Percentiles rank a stretch among this genome's conserved stretches.
These are phyloP conservation scores for Gambusia yucatana DNA, from an alignment of 2,797 vertebrate genomes.

Conservation along the genomic window DNA sequence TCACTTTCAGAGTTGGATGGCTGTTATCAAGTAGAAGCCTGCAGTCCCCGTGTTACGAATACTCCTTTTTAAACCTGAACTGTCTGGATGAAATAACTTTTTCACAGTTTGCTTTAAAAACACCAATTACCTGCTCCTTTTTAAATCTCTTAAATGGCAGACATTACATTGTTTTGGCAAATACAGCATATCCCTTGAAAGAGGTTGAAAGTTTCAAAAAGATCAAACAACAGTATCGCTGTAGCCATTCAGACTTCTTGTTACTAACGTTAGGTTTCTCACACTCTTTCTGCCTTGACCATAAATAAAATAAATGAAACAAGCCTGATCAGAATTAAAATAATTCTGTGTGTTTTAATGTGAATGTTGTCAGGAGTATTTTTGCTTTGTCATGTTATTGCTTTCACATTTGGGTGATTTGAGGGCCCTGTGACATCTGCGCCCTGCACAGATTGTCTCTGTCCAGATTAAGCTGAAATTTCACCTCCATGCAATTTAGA, in stretches of 20 bases:
- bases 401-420: constrained; percentile 7
- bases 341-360: neutral
- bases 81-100: constrained; percentile 8
- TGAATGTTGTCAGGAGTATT: constrained; percentile 2
- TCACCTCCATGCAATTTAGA: constrained; percentile 29
- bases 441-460: constrained; percentile 53
- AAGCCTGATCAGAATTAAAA: neutral
- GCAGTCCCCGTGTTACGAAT: constrained; percentile 13
- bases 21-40: constrained; percentile 10
- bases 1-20: constrained; percentile 53
- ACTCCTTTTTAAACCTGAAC: constrained; percentile 49
- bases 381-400: constrained; percentile 29
- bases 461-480: constrained; percentile 64
- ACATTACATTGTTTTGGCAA: neutral
- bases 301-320: neutral
- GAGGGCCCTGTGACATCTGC: constrained; percentile 53
- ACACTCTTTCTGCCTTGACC: neutral
- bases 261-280: neutral
- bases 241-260: neutral
- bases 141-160: neutral
- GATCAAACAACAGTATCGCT: neutral
- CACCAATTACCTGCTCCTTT: neutral
- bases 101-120: constrained; percentile 13
- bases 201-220: neutral
- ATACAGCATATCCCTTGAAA: neutral